A percentile compares a stretch with the other conserved stretches of the same genome.
Evolutionary conservation across 2,113 vertebrate species (phyloP).

Genomic region (Mastomys natalensis): DNA sequence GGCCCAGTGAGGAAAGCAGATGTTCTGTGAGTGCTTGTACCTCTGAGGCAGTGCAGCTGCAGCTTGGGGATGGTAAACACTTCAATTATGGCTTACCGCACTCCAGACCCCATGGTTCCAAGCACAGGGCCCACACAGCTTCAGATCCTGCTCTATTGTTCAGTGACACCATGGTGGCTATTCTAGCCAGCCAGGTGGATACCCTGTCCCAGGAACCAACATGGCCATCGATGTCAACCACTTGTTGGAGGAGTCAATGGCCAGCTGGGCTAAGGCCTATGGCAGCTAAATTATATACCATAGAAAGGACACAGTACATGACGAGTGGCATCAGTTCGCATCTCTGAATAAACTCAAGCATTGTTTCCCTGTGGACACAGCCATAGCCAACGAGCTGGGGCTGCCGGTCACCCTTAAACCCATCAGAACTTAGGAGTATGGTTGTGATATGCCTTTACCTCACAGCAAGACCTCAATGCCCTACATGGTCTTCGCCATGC

Average conservation of each 20-base stretch:
- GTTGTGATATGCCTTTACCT: conserved; percentile 91
- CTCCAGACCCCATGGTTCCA: conserved; percentile 67
- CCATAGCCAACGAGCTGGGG: conserved; percentile 92
- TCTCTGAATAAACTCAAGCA: conserved; percentile 94
- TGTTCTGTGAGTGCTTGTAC: neutral
- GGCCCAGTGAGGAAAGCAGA: neutral
- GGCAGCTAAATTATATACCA: conserved; percentile 93
- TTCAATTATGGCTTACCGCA: neutral
- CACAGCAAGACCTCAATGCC: conserved; percentile 92
- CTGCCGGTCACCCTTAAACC: conserved; percentile 92
- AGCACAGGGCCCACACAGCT: conserved; percentile 81
- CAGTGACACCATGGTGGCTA: conserved; percentile 83
- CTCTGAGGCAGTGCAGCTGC: neutral
- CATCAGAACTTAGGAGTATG: conserved; percentile 94
- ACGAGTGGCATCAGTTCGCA: conserved; percentile 92
- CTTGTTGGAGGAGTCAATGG: conserved; percentile 90
- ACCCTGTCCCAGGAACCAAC: conserved; percentile 80
- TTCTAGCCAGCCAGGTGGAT: conserved; percentile 79
- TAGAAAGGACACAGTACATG: conserved; percentile 93
- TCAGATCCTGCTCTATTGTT: conserved; percentile 84
- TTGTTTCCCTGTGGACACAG: conserved; percentile 94
- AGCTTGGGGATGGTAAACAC: neutral
- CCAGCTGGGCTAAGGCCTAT: conserved; percentile 90
- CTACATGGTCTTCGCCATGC: conserved; percentile 93
- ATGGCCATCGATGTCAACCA: conserved; percentile 84